Percentiles rank a stretch among this genome's conserved stretches.
phyloP scores from a whole-genome alignment of 2,888 invertebrate species.

The Callimorpha dominula region DNA sequence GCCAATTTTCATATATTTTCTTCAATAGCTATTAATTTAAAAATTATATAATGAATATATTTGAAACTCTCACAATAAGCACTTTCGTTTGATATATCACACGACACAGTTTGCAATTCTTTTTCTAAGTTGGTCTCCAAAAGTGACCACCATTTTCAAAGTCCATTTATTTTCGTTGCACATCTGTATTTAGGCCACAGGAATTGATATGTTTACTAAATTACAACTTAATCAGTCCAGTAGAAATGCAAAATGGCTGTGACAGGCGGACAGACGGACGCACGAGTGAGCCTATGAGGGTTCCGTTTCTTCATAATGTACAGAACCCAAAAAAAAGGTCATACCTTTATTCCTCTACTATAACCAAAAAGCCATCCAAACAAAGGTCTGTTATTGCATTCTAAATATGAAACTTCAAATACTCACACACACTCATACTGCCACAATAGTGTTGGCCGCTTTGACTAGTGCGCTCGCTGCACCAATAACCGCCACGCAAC shows the following conservation, averaged over 20 bases:
- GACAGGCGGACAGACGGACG: not conserved
- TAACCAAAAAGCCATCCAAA: not conserved
- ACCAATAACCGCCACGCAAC: conserved; percentile 32
- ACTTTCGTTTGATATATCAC: no score
- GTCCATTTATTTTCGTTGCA: no score
- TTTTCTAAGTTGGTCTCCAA: no score
- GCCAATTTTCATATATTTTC: no score
- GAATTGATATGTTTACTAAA: not conserved
- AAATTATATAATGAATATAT: no score
- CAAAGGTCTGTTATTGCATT: conserved; percentile 22
- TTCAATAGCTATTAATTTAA: no score
- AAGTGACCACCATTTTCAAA: no score
- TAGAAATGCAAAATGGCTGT: no score
- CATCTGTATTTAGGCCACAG: not conserved
- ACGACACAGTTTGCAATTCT: no score
- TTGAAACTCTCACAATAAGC: no score
- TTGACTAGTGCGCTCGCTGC: conserved; percentile 26
- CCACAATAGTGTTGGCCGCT: conserved; percentile 32
- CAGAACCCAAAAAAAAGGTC: not conserved
- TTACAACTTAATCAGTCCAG: not conserved
- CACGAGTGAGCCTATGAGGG: not conserved
- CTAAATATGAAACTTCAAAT: conserved; percentile 33
- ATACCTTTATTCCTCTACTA: not conserved
- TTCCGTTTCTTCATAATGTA: not conserved
- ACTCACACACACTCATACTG: no score